Evolutionary conservation across 2,888 invertebrate genomes (phyloP).

Genomic region (Mimachlamys varia): DNA sequence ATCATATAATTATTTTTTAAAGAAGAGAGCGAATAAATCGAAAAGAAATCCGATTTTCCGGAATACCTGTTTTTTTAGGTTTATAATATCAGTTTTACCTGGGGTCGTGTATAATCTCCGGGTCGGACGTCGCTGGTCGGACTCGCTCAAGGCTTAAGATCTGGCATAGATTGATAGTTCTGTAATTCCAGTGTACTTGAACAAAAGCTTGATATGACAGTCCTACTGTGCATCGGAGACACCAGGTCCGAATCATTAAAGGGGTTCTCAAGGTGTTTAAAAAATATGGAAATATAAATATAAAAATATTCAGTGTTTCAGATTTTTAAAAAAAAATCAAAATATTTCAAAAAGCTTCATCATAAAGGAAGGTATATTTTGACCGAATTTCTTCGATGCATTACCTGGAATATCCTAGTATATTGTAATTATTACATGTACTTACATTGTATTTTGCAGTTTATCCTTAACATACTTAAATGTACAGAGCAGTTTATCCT

Average conservation of each 20-base stretch:
- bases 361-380: too few relatives aligned
- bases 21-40: background rate
- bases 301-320: too few relatives aligned
- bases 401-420: too few relatives aligned
- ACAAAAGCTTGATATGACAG: slow-evolving; percentile 20
- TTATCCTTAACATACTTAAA: too few relatives aligned
- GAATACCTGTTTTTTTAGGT: slow-evolving; percentile 27
- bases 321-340: too few relatives aligned
- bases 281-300: too few relatives aligned
- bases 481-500: too few relatives aligned
- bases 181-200: background rate
- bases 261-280: background rate
- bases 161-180: background rate
- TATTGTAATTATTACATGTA: too few relatives aligned
- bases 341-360: too few relatives aligned
- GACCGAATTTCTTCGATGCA: too few relatives aligned
- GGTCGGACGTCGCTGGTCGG: background rate
- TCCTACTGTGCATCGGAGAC: background rate
- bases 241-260: background rate
- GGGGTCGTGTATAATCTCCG: slow-evolving; percentile 28
- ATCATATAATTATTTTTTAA: slow-evolving; percentile 1
- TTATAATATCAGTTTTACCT: slow-evolving; percentile 28
- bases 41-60: slow-evolving; percentile 27
- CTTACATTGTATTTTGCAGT: too few relatives aligned
- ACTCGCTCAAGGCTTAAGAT: background rate